phyloP scores from a whole-genome alignment of 1,140 invertebrate species.

The Yoshiicerus persimilis region DNA sequence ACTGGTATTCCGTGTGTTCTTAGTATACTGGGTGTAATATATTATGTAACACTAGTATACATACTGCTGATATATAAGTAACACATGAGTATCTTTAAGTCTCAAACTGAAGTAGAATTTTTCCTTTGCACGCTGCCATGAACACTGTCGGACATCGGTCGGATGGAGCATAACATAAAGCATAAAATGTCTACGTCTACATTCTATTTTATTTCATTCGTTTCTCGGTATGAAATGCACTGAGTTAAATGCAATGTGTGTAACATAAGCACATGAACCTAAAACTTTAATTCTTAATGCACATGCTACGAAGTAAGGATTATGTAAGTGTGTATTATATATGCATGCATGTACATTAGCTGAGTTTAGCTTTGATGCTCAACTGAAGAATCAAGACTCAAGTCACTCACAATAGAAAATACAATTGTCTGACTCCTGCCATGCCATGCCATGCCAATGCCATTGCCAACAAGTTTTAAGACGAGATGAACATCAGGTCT shows the following conservation, averaged over 20 bases:
- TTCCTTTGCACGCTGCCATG: not conserved
- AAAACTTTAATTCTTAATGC: not conserved
- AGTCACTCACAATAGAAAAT: not conserved
- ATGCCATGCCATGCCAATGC: slow-evolving; percentile 6
- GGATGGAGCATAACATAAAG: not conserved
- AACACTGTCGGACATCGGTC: slow-evolving; percentile 12
- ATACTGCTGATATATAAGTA: not conserved
- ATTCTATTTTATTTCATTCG: not conserved
- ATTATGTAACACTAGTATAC: not conserved
- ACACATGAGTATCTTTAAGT: not conserved
- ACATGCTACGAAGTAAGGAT: not conserved
- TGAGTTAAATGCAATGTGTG: not conserved
- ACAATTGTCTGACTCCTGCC: slow-evolving; percentile 6
- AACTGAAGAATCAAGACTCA: not conserved
- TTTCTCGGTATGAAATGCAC: not conserved
- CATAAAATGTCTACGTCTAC: slow-evolving; percentile 5
- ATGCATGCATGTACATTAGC: not conserved
- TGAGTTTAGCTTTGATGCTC: not conserved
- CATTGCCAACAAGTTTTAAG: slow-evolving; percentile 1
- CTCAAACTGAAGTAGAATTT: not conserved
- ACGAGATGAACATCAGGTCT: not conserved
- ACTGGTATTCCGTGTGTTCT: no score
- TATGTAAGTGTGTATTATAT: not conserved
- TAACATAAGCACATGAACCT: not conserved
- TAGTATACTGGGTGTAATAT: no score